Evolutionary conservation across 2,797 vertebrate genomes (phyloP).

Genomic region (Ciconia nigra): DNA sequence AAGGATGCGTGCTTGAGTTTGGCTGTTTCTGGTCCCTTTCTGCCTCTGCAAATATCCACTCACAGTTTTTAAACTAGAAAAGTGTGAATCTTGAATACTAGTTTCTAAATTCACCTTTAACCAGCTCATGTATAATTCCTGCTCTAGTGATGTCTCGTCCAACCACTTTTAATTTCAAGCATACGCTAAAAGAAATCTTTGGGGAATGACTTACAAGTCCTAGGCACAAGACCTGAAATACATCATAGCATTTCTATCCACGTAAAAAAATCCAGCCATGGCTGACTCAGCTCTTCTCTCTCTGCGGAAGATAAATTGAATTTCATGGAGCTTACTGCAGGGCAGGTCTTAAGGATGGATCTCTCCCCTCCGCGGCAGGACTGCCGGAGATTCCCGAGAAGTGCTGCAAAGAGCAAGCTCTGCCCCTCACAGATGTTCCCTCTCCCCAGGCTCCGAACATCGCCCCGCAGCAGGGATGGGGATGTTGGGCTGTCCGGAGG

Average conservation of each 20-base stretch:
- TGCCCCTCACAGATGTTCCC: fast-evolving
- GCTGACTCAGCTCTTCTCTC: slow-evolving; percentile 25
- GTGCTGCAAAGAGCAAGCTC: neutral
- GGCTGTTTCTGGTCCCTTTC: neutral
- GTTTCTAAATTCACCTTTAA: neutral
- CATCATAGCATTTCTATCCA: neutral
- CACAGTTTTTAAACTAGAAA: neutral
- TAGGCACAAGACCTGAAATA: neutral
- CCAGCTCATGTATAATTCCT: neutral
- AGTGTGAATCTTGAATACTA: neutral
- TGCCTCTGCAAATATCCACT: neutral
- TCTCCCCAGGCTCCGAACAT: neutral
- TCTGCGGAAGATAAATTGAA: neutral
- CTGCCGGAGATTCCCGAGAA: fast-evolving
- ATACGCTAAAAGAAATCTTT: neutral
- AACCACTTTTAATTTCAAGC: neutral
- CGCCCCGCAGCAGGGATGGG: fast-evolving
- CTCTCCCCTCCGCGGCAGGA: neutral
- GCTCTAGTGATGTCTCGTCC: neutral
- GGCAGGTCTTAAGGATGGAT: neutral
- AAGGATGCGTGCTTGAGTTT: fast-evolving
- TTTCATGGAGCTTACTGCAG: neutral
- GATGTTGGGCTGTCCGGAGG: fast-evolving
- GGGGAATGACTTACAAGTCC: neutral
- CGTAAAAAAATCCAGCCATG: neutral